Evolutionary conservation across 1,140 invertebrate genomes (phyloP).

Genomic region (Drosophila nannoptera): DNA sequence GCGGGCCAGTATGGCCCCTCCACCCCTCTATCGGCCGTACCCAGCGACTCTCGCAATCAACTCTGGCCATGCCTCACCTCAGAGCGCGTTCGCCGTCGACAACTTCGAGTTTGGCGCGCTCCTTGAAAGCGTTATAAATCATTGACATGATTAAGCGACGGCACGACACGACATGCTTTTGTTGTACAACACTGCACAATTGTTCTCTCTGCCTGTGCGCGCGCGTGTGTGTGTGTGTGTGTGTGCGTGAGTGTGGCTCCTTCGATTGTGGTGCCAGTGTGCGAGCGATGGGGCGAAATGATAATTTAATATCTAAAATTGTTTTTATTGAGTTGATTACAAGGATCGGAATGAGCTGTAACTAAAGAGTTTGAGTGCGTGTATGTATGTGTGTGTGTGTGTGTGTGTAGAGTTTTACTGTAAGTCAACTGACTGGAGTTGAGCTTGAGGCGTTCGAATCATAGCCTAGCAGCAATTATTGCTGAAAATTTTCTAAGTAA

Average conservation of each 20-base stretch:
- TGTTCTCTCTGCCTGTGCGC: not conserved
- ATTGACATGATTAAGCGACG: conserved; percentile 76
- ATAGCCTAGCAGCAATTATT: too few relatives aligned
- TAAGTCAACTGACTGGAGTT: too few relatives aligned
- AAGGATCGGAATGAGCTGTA: conserved; percentile 11
- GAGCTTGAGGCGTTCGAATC: too few relatives aligned
- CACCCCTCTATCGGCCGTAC: not conserved
- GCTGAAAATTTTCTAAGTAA: too few relatives aligned
- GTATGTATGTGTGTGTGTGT: not conserved
- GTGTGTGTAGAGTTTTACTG: not conserved
- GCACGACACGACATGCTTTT: conserved; percentile 74
- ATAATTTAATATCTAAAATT: conserved; percentile 76
- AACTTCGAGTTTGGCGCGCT: conserved; percentile 71
- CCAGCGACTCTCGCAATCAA: not conserved
- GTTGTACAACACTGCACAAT: conserved; percentile 44
- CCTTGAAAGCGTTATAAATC: conserved; percentile 78
- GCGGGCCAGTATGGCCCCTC: not conserved
- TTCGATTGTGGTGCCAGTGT: conserved; percentile 13
- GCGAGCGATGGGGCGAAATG: conserved; percentile 39
- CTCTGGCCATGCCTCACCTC: conserved; percentile 31
- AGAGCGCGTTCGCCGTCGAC: conserved; percentile 59
- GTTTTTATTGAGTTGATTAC: conserved; percentile 73
- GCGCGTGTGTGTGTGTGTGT: conserved; percentile 14
- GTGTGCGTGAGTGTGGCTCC: not conserved
- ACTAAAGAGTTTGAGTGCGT: not conserved